Evolutionary conservation across 2,888 invertebrate genomes (phyloP), one percentile per base, ranked within the genome.

Genomic region (Agapetus fuscipes): DNA sequence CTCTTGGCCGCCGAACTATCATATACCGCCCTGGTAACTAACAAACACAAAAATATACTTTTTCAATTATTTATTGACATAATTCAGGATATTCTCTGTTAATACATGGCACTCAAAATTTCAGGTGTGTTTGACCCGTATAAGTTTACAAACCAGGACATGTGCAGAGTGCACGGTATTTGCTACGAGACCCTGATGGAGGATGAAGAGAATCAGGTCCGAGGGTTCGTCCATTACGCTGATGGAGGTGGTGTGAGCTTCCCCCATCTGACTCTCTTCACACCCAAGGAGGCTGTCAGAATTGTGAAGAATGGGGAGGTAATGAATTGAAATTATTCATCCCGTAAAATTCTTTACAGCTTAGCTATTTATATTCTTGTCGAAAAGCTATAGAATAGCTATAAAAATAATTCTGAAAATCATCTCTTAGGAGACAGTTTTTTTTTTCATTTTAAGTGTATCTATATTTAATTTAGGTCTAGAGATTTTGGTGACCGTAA

Each of bases 261-360:
- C 50, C 76, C 83, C 0, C 80, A 83, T 53, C 64, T 86, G 34
- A 83, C 84, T 0, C 65, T 85, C 5, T 84, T 85, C 62, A 81
- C 83, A 2, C 85, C 83, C 3, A 79, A 74, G 48, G 85, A 84
- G 56, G 82, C 84, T 24, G 81, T 83, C 13, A 72, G 83, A 51
- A 83, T 85, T 48, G 83, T 83, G 3, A 84, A 83, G 59, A 84
- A 85, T 56, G 83, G 83, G 55, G 83, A 85, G 75, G 83, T 83
- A 55, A 20, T n/a, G n/a, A n/a, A n/a, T n/a, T n/a, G n/a, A n/a
- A n/a, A n/a, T n/a, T n/a, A n/a, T n/a, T n/a, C n/a, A n/a, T n/a
- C n/a, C n/a, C n/a, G n/a, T 57, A 50, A 41, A 10, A 26, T 13
- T 41, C 15, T 9, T 33, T 11, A 7, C 25, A 12, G 13, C 13